A percentile compares a stretch with the other conserved stretches of the same genome.
Evolutionary conservation across 2,888 invertebrate genomes (phyloP).

Genomic region (Platyscelio sp.): DNA sequence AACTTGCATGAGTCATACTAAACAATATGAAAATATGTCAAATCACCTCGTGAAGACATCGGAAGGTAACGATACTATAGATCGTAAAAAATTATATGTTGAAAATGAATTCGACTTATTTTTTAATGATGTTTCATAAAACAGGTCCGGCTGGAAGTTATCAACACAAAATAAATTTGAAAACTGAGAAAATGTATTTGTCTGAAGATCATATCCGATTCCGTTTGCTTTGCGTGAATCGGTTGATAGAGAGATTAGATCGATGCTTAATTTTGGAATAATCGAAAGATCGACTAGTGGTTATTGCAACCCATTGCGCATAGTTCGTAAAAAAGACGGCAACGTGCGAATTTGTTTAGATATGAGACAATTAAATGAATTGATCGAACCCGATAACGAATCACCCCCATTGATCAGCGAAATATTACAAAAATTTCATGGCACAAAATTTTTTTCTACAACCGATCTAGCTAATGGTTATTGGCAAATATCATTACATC

Average conservation of each 20-base stretch:
- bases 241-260: conserved; percentile 72
- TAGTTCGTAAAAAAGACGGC: conserved; percentile 77
- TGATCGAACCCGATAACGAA: conserved; percentile 76
- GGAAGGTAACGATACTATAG: too few species aligned
- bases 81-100: too few species aligned
- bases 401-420: conserved; percentile 66
- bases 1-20: too few species aligned
- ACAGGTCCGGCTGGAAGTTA: conserved; percentile 60
- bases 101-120: too few species aligned
- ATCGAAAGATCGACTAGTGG: conserved; percentile 75
- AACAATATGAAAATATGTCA: too few species aligned
- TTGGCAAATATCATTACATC: conserved; percentile 33
- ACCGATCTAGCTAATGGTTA: conserved; percentile 73
- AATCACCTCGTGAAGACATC: too few species aligned
- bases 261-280: conserved; percentile 75
- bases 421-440: conserved; percentile 60
- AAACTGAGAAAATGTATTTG: conserved; percentile 2
- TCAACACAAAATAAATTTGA: not conserved
- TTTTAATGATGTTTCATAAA: conserved; percentile 25
- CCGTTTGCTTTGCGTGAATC: conserved; percentile 72
- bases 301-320: conserved; percentile 77
- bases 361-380: conserved; percentile 76
- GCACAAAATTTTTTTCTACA: conserved; percentile 57
- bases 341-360: conserved; percentile 78
- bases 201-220: conserved; percentile 75